Percentiles rank a stretch among this genome's conserved stretches.
Evolutionary conservation across 2,888 invertebrate species (phyloP).

Genomic region (Ophonus ardosiacus): DNA sequence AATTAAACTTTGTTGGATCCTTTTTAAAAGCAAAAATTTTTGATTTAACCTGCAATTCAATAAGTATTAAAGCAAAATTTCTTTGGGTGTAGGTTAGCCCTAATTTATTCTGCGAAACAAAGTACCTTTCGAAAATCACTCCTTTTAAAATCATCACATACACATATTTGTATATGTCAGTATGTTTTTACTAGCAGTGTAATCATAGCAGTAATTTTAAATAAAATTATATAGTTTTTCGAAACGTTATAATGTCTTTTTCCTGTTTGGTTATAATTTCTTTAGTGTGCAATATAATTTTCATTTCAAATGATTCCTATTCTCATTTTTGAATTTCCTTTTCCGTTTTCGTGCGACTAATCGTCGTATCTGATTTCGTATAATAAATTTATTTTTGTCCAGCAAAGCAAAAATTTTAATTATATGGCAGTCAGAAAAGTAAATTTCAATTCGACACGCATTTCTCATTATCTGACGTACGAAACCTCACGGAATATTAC

Average conservation of each 20-base stretch:
- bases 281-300: conserved; percentile 4
- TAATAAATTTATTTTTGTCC: conserved; percentile 53
- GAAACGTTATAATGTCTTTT: not conserved
- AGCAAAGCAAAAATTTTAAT: conserved; percentile 54
- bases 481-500: conserved; percentile 5
- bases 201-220: too few relatives aligned
- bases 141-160: too few relatives aligned
- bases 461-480: conserved; percentile 11
- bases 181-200: too few relatives aligned
- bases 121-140: not conserved
- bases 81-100: not conserved
- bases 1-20: too few relatives aligned
- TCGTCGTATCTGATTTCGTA: conserved; percentile 57
- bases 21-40: too few relatives aligned
- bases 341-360: conserved; percentile 48
- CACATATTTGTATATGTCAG: too few relatives aligned
- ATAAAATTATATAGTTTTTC: not conserved
- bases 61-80: too few relatives aligned
- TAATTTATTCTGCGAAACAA: not conserved
- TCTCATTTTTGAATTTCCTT: conserved; percentile 30
- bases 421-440: conserved; percentile 32
- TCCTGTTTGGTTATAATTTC: conserved; percentile 17
- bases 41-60: too few relatives aligned
- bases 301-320: conserved; percentile 39
- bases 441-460: conserved; percentile 43